Base-by-base conservation (phyloP, 2,888 invertebrate genomes). In the Ormyrus nitidulus region DNA sequence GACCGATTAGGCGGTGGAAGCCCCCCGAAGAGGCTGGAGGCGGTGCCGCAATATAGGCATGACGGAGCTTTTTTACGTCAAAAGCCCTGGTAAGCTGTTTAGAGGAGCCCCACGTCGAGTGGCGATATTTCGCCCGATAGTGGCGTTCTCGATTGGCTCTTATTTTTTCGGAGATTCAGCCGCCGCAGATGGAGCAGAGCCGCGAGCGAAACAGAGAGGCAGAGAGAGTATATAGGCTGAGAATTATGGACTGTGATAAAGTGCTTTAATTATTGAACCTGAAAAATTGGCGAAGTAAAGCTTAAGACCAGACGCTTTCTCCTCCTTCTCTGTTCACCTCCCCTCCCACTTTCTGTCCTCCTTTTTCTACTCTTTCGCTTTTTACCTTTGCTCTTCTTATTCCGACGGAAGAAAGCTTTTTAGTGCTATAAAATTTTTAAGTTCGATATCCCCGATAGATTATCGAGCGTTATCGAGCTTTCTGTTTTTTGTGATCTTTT, bases 181-280 rank as follows among this genome's bases (percentile, higher is more conserved):
- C 54, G 34, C 44, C 48, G 48, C 53, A 61, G 61, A 61, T 61
- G 61, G 34, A 34, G 58, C 34, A 10, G 53, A 13, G 48, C 44
- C 19, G 58, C 53, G 8, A 49, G 72, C 44, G 46, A 34, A 10
- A 34, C 19, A 59, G 56, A 58, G 46, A n/a, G 53, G 51, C 10
- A 44, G 64, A 19, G 49, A 13, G 64, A 5, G 13, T 34, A 53
- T 9, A 66, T 75, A 75, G 58, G 66, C 77, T 65, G 73, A 73
- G 56, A 79, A 79, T 79, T 79, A 79, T 73, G 78, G 73, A 73
- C 78, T 65, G 78, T 79, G 73, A 79, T 79, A 79, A 79, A 79
- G 78, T 79, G 73, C 68, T 64, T 79, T 69, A 79, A 79, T 74
- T 74, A 74, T 79, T 74, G 74, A 79, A 62, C 69, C 64, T 79